Conservation (phyloP, 2,797 vertebrate genomes). For the Miichthys miiuy region DNA sequence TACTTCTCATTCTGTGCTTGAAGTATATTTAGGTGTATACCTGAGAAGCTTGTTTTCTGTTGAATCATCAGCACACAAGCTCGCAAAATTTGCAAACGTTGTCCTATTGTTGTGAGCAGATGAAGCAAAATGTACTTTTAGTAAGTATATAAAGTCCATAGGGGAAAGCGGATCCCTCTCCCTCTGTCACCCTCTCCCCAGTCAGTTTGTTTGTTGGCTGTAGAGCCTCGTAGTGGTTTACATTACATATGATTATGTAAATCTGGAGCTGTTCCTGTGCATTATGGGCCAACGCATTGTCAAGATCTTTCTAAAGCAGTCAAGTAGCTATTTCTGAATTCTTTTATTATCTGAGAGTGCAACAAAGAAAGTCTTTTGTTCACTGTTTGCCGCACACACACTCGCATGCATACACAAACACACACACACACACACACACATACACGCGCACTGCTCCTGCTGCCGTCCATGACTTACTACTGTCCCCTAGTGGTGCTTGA, state of each 20-base stretch:
- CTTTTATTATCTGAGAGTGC: conserved; percentile 89
- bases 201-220: conserved; percentile 86
- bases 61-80: conserved; percentile 60
- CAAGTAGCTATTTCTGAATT: conserved; percentile 90
- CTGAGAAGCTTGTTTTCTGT: conserved; percentile 64
- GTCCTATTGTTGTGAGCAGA: conserved; percentile 77
- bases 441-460: conserved; percentile 33
- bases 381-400: conserved; percentile 87
- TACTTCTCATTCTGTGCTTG: conserved; percentile 36
- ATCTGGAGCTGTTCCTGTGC: conserved; percentile 84
- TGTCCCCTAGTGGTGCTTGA: conserved; percentile 95
- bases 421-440: conserved; percentile 38
- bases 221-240: conserved; percentile 82
- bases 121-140: conserved; percentile 80
- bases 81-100: conserved; percentile 70
- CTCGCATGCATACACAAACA: conserved; percentile 44
- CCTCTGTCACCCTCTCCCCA: conserved; percentile 61
- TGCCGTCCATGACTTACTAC: conserved; percentile 96
- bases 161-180: conserved; percentile 72
- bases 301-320: conserved; percentile 89
- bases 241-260: conserved; percentile 88
- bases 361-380: conserved; percentile 99
- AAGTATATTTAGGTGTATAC: conserved; percentile 49
- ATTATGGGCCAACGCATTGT: conserved; percentile 85
- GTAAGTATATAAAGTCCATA: conserved; percentile 80